A percentile compares a stretch with the other conserved stretches of the same genome.
Conservation (phyloP, 1,140 invertebrate species). For the Mercenaria mercenaria region DNA sequence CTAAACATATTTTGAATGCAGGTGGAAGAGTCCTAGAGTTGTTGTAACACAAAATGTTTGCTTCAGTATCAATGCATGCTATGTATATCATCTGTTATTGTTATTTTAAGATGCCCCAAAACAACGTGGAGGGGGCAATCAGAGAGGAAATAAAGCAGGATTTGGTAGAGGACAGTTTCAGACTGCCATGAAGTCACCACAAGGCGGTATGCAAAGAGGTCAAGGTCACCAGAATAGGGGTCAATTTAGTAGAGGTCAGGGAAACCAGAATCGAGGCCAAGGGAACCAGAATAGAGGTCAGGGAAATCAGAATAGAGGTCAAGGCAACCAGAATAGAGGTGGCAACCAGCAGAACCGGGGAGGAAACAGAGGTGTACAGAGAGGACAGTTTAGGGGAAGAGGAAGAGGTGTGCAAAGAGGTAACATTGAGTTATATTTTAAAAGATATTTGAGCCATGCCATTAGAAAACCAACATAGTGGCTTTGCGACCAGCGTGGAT, state of each 20-base stretch:
- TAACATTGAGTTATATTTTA: neutral
- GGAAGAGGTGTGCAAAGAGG: slow-evolving; percentile 54
- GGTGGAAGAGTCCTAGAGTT: too few species aligned
- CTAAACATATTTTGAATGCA: too few species aligned
- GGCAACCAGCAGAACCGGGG: neutral
- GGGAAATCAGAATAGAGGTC: neutral
- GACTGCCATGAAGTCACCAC: too few species aligned
- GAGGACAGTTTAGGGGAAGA: slow-evolving; percentile 57
- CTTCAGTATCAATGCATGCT: too few species aligned
- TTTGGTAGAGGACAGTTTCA: too few species aligned
- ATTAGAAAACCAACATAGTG: too few species aligned
- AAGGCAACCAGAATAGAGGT: slow-evolving; percentile 7
- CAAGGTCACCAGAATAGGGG: neutral
- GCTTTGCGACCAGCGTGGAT: too few species aligned
- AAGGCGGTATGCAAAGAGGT: neutral
- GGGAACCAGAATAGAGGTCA: neutral
- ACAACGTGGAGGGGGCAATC: neutral
- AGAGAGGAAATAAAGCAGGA: neutral
- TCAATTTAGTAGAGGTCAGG: neutral
- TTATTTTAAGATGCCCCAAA: neutral
- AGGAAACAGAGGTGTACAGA: neutral
- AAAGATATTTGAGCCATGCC: too few species aligned
- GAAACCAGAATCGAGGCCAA: neutral
- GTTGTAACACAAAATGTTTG: too few species aligned
- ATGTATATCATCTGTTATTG: too few species aligned